Base-by-base conservation (phyloP, 2,113 vertebrate genomes). In the Poeciliopsis prolifica region DNA sequence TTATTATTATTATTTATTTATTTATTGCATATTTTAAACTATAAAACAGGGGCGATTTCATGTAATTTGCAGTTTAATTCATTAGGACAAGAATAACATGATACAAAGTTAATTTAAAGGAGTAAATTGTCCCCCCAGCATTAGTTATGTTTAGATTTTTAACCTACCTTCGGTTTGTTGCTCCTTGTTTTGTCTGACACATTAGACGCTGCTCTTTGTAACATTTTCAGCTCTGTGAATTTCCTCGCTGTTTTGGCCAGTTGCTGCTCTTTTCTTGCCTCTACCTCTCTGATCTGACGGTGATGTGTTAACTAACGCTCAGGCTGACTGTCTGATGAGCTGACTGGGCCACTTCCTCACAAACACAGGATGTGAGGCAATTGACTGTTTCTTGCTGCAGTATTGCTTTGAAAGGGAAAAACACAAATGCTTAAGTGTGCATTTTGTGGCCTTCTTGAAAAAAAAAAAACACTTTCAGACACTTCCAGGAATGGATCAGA, bases 281-380 rank as follows among this genome's bases (percentile, higher is more conserved):
- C 42, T 22, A 44, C 31, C 33, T 19, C 15, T 1, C 28, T 77
- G 81, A 70, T 8, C 73, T 84, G 35, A 77, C 80, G 71, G 63
- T 51, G 29, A 81, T 77, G 77, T 70, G 77, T 81, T 63, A 83
- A 89, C 70, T 82, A 68, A 78, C 66, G 28, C 19, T 22, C 26
- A 33, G 17, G 26, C 54, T 54, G 79, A 70, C 37, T 42, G 74
- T 65, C 73, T 80, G 77, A 66, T 15, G 65, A 67, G 3, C 70
- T 82, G 81, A 24, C 84, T 82, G 75, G 71, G 68, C 79, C 78
- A 90, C 93, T 95, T 95, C 93, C 93, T 95, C 71, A 87, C 80
- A 80, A 85, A 72, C 65, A 92, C 93, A 95, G 94, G 94, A 95
- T 93, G 89, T 95, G 91, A 92, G 88, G 89, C 89, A 93, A 94